Evolutionary conservation across 2,113 vertebrate species (phyloP).

Genomic region (Taxidea taxus): DNA sequence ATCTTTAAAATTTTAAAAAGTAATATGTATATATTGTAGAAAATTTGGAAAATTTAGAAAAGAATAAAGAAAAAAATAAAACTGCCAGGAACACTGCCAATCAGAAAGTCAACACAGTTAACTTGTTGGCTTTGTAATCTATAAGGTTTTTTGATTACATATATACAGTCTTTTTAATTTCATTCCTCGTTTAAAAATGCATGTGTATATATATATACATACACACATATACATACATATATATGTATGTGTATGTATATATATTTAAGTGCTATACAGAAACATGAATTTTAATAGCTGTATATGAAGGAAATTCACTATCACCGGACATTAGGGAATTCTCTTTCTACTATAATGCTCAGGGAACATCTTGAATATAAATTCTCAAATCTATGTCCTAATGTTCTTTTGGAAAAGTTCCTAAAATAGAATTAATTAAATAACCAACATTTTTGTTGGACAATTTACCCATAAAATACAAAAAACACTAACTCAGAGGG

Average conservation of each 20-base stretch:
- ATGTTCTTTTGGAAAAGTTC: background rate
- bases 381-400: background rate
- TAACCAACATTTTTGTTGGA: no score
- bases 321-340: background rate
- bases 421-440: conserved; percentile 2
- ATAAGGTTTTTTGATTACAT: background rate
- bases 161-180: background rate
- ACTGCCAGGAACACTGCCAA: background rate
- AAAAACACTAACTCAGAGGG: background rate
- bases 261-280: background rate
- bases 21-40: background rate
- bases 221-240: background rate
- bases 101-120: background rate
- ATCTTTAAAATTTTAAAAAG: background rate
- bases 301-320: background rate
- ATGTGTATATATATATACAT: no score
- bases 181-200: background rate
- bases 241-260: background rate
- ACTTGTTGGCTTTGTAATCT: background rate
- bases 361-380: background rate
- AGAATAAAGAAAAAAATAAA: background rate
- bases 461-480: background rate
- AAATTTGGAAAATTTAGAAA: background rate
- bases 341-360: background rate
- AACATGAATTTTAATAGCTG: background rate